Conservation (phyloP, 2,113 vertebrate genomes). For the Campylomormyrus numenius region DNA sequence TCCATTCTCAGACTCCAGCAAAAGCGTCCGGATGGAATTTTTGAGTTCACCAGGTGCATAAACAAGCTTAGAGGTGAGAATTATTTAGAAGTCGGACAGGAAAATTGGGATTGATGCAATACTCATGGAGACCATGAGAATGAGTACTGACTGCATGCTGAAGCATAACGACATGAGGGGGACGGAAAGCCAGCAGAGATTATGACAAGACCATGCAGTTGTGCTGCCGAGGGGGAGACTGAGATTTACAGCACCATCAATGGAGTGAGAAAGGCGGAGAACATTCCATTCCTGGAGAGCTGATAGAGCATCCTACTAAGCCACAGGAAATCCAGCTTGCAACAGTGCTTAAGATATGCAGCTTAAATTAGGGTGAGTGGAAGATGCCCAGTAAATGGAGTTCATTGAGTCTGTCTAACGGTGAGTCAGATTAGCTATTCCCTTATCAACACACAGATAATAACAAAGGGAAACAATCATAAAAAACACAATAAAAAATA, state of each 20-base stretch:
- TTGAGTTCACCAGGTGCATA: not conserved
- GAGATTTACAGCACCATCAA: not conserved
- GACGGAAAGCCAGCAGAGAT: not conserved
- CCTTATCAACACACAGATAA: not conserved
- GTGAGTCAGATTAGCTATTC: not conserved
- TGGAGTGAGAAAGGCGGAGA: not conserved
- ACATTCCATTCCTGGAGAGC: constrained; percentile 3
- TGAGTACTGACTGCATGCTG: not conserved
- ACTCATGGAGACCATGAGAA: not conserved
- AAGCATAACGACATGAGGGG: not conserved
- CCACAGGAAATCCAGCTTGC: not conserved
- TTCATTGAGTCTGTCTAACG: not conserved
- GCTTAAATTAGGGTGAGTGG: not conserved
- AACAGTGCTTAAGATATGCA: constrained; percentile 1
- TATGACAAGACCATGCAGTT: not conserved
- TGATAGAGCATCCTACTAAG: not conserved
- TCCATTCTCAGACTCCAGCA: not conserved
- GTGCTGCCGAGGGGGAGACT: not conserved
- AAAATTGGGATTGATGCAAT: not conserved
- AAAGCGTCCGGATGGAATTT: not conserved
- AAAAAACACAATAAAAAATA: not conserved
- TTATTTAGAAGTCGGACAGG: not conserved
- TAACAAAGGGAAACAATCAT: not conserved
- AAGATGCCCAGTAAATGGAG: not conserved
- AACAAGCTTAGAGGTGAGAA: not conserved